These are phyloP conservation scores for Entomobrya proxima DNA, from an alignment of 2,888 invertebrate genomes.

Conservation along the genomic window DNA sequence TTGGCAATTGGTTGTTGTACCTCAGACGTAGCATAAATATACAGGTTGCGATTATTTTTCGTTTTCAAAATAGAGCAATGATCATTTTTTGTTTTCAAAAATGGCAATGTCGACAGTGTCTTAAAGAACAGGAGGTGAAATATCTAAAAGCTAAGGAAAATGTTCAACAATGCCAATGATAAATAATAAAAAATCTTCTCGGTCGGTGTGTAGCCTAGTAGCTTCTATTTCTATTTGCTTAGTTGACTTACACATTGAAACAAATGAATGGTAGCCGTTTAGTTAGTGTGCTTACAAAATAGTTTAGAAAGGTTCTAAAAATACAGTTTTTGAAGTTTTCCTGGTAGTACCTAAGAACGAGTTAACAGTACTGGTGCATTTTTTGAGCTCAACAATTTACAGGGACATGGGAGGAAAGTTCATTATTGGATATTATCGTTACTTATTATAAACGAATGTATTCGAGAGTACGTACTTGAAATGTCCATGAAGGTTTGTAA, in stretches of 20 bases:
- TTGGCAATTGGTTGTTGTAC: no score
- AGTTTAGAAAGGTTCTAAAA: conserved; percentile 38
- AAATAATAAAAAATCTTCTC: background rate
- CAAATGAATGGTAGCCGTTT: background rate
- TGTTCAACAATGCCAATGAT: background rate
- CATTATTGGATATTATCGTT: no score
- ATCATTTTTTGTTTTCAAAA: no score
- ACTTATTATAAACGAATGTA: no score
- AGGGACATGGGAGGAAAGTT: background rate
- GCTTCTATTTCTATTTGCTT: background rate
- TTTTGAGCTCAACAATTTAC: conserved; percentile 35
- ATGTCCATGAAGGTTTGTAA: no score
- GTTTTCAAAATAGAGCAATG: no score
- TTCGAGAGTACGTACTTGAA: no score
- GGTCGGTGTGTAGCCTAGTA: background rate
- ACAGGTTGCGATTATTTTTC: no score
- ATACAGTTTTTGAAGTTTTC: conserved; percentile 6
- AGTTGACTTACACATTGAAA: background rate
- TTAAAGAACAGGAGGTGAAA: no score
- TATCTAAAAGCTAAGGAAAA: no score
- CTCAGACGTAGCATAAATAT: no score
- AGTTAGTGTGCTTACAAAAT: background rate
- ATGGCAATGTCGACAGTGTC: no score
- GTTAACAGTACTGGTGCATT: conserved; percentile 29
- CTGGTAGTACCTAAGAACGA: background rate